These are phyloP conservation scores for Andrena cerasifolii DNA, from an alignment of 1,140 invertebrate species.

Conservation along the genomic window DNA sequence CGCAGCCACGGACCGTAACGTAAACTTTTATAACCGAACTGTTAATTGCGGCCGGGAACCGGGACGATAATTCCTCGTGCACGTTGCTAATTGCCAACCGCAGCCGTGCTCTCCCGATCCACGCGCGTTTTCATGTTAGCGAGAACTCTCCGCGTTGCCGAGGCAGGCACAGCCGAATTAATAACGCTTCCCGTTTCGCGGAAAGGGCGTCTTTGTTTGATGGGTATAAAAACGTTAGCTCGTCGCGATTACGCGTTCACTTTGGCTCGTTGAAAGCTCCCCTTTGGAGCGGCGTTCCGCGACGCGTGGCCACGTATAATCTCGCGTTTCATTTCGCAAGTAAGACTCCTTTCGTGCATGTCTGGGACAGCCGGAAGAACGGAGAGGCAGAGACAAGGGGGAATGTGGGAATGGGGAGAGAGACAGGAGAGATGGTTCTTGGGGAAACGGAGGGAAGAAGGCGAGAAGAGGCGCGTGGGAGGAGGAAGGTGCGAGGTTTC, in stretches of 20 bases:
- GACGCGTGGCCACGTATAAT: not conserved
- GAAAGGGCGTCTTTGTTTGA: not conserved
- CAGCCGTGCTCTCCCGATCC: not conserved
- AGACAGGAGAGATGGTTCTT: slow-evolving; percentile 11
- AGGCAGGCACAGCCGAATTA: no score
- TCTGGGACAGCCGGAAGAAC: not conserved
- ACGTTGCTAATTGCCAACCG: slow-evolving; percentile 47
- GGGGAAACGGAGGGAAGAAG: not conserved
- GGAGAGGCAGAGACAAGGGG: not conserved
- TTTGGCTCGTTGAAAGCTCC: not conserved
- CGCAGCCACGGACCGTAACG: no score
- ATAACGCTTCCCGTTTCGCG: not conserved
- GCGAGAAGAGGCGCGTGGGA: not conserved
- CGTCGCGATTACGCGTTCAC: slow-evolving; percentile 1
- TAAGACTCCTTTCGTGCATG: slow-evolving; percentile 12
- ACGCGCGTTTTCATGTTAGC: not conserved
- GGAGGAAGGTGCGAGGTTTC: slow-evolving; percentile 15
- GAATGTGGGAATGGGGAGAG: slow-evolving; percentile 1
- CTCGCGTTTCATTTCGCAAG: slow-evolving; percentile 23
- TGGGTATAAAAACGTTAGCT: not conserved
- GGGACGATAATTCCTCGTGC: slow-evolving; percentile 34
- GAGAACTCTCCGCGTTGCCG: not conserved
- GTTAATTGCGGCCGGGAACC: slow-evolving; percentile 37
- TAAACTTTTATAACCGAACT: no score
- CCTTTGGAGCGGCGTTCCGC: not conserved